Percentiles rank a stretch among this genome's conserved stretches.
phyloP scores from a whole-genome alignment of 2,113 vertebrate species.

The Perca fluviatilis region DNA sequence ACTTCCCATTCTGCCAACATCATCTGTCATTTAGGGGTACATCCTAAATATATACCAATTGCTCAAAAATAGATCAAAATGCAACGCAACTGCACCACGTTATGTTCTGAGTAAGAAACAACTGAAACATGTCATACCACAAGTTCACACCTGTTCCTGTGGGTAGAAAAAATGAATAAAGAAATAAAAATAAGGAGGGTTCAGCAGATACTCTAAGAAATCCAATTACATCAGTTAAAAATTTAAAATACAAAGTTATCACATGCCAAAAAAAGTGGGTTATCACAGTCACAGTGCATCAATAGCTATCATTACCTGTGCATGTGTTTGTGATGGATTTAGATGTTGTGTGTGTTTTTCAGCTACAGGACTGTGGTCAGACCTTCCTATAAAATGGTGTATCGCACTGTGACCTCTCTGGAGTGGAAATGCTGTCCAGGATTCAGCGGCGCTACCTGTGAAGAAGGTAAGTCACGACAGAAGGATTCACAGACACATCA shows the following conservation, averaged over 20 bases:
- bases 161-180: not conserved
- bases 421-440: conserved; percentile 97
- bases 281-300: not conserved
- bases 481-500: conserved; percentile 6
- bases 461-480: conserved; percentile 86
- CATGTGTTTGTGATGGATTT: not conserved
- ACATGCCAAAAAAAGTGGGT: not conserved
- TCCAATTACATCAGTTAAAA: not conserved
- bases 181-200: not conserved
- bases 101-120: not conserved
- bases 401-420: conserved; percentile 91
- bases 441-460: conserved; percentile 87
- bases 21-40: not conserved
- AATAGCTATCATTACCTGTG: not conserved
- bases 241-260: not conserved
- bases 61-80: not conserved
- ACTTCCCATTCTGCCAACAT: not conserved
- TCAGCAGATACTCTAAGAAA: not conserved
- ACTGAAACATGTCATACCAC: not conserved
- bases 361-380: conserved; percentile 92
- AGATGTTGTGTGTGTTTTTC: conserved; percentile 56
- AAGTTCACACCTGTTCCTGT: not conserved
- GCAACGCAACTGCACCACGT: not conserved
- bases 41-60: not conserved
- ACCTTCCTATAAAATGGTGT: conserved; percentile 92